These are phyloP conservation scores for Clavelina lepadiformis DNA, from an alignment of 23 tunicate species.

Conservation along the genomic window DNA sequence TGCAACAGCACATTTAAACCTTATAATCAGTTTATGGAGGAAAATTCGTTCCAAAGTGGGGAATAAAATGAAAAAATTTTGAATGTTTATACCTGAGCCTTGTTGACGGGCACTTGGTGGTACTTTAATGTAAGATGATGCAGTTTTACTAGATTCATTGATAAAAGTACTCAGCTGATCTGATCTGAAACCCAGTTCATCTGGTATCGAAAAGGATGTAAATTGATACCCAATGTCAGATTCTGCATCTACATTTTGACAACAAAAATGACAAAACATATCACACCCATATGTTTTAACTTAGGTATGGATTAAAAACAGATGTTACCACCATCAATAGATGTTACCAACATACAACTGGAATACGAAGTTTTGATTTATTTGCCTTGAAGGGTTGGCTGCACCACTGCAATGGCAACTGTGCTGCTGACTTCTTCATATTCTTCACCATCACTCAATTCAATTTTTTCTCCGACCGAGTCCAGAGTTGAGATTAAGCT, in stretches of 20 bases:
- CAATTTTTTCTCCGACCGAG: no score
- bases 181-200: slow-evolving; percentile 14
- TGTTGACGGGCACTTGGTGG: slow-evolving; percentile 1
- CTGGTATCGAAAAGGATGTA: neutral
- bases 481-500: no score
- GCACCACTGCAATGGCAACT: slow-evolving; percentile 23
- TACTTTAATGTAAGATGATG: slow-evolving; percentile 12
- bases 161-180: slow-evolving; percentile 17
- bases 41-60: no score
- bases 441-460: slow-evolving; percentile 14
- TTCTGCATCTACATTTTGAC: neutral
- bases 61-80: no score
- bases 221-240: slow-evolving; percentile 11
- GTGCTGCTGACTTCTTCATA: slow-evolving; percentile 24
- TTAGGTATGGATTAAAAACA: no score
- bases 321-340: no score
- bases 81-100: neutral
- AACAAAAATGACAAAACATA: no score
- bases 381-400: slow-evolving; percentile 12
- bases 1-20: no score
- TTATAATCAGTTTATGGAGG: no score
- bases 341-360: no score
- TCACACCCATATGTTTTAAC: no score
- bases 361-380: neutral
- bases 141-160: neutral